Conservation (phyloP, 1,140 invertebrate genomes). For the Pseudomyrmex sp. region DNA sequence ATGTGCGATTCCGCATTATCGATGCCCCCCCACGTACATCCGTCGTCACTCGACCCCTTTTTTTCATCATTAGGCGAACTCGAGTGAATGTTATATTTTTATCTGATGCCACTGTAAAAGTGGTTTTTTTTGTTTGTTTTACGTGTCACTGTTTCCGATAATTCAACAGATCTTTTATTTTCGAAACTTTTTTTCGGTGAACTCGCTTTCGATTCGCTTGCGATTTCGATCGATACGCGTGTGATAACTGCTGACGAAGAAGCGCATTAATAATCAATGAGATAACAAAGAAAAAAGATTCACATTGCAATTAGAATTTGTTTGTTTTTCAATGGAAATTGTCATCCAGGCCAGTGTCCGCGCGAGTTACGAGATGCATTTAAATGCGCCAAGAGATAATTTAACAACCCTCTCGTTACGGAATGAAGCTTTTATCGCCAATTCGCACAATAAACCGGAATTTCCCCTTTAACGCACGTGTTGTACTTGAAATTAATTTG, state of each 20-base stretch:
- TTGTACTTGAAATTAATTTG: constrained; percentile 4
- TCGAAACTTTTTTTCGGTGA: constrained; percentile 12
- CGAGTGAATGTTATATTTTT: not conserved
- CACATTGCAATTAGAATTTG: not conserved
- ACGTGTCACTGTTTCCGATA: constrained; percentile 1
- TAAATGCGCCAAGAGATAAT: constrained; percentile 73
- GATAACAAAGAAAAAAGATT: not conserved
- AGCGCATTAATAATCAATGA: not conserved
- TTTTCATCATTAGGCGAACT: constrained; percentile 9
- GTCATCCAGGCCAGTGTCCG: not conserved
- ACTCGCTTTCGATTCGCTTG: constrained; percentile 11
- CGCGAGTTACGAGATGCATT: constrained; percentile 75
- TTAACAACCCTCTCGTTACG: constrained; percentile 72
- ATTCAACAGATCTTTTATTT: constrained; percentile 46
- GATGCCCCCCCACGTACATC: constrained; percentile 10
- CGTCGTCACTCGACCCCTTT: constrained; percentile 24
- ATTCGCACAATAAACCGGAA: not conserved
- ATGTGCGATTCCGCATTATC: constrained; percentile 54
- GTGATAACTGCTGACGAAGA: not conserved
- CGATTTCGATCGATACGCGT: not conserved
- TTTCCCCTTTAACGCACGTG: not conserved
- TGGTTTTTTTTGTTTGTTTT: constrained; percentile 34
- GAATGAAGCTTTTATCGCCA: constrained; percentile 7
- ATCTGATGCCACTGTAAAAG: not conserved
- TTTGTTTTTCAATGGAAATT: constrained; percentile 6